phyloP scores from a whole-genome alignment of 2,113 vertebrate species.

The Ceratotherium simum region DNA sequence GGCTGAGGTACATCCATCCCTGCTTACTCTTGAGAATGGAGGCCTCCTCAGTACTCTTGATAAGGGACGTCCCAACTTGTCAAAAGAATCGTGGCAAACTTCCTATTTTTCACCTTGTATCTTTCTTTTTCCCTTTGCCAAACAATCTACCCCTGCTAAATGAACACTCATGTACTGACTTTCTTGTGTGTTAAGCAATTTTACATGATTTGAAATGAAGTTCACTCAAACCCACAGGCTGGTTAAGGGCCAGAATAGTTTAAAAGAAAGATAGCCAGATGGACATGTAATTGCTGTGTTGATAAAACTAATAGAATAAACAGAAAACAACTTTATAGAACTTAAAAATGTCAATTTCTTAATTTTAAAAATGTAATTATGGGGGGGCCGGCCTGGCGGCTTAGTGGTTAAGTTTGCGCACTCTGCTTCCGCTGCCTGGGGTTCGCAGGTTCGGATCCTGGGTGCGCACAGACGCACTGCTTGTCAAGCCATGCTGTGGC shows the following conservation, averaged over 20 bases:
- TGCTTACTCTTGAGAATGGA: neutral
- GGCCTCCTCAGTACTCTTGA: neutral
- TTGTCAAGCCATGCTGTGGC: too few species aligned
- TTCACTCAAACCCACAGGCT: neutral
- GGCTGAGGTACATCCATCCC: neutral
- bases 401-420: too few species aligned
- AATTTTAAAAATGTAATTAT: neutral
- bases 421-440: too few species aligned
- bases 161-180: neutral
- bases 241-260: neutral
- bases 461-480: too few species aligned
- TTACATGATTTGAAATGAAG: neutral
- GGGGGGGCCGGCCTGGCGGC: too few species aligned
- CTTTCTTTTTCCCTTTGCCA: neutral
- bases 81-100: neutral
- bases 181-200: neutral
- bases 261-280: neutral
- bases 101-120: neutral
- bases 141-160: neutral
- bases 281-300: neutral
- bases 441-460: too few species aligned
- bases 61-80: neutral
- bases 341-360: neutral
- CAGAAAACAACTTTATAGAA: neutral
- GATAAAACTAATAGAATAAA: neutral